phyloP scores from a whole-genome alignment of 2,113 vertebrate genomes.

The Vulpes vulpes region DNA sequence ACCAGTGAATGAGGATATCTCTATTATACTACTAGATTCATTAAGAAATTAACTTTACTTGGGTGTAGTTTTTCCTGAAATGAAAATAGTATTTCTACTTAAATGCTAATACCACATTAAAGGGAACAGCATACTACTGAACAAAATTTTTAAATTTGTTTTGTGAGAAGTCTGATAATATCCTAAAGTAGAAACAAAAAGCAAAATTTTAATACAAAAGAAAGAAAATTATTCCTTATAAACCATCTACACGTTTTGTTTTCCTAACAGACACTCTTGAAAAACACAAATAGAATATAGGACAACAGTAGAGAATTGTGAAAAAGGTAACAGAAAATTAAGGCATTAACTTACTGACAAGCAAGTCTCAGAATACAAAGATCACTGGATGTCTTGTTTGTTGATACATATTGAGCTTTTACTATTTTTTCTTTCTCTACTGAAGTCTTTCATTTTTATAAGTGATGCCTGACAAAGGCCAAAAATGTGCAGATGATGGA shows the following conservation, averaged over 20 bases:
- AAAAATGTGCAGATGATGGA: not conserved
- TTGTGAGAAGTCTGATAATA: not conserved
- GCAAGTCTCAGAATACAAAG: not conserved
- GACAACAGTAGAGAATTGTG: not conserved
- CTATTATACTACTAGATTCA: not conserved
- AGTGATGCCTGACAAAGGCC: not conserved
- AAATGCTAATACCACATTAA: not conserved
- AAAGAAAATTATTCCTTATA: constrained; percentile 12
- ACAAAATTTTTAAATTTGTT: not conserved
- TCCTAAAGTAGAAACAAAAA: not conserved
- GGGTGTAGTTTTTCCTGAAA: constrained; percentile 13
- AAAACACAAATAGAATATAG: not conserved
- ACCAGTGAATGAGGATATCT: not conserved
- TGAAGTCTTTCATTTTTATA: not conserved
- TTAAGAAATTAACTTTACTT: not conserved
- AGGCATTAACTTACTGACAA: not conserved
- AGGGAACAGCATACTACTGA: not conserved
- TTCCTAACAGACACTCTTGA: not conserved
- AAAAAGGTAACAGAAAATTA: not conserved
- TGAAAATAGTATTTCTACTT: not conserved
- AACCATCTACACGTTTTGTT: not conserved
- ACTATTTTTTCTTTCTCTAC: not conserved
- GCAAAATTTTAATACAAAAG: constrained; percentile 4
- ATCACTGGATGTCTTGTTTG: not conserved
- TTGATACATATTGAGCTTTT: not conserved